Evolutionary conservation across 2,888 invertebrate genomes (phyloP).

Genomic region (Heliconius erato): DNA sequence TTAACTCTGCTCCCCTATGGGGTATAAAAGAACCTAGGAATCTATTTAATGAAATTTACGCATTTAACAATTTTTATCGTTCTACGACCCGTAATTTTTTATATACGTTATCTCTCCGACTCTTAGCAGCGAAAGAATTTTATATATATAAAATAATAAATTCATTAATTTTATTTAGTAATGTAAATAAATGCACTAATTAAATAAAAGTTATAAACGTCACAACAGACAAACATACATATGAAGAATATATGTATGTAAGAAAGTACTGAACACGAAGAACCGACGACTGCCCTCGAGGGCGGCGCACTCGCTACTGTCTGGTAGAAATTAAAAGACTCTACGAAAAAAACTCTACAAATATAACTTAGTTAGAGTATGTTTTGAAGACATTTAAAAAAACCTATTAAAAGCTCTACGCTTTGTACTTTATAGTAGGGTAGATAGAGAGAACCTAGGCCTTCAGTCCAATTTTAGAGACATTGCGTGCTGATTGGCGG

Average conservation of each 20-base stretch:
- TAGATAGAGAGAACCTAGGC: neutral
- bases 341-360: neutral
- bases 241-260: neutral
- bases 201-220: neutral
- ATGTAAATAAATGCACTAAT: no score
- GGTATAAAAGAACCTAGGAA: no score
- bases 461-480: neutral
- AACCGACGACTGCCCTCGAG: conserved; percentile 4
- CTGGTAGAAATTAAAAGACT: neutral
- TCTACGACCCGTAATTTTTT: no score
- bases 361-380: neutral
- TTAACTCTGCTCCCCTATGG: no score
- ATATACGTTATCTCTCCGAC: no score
- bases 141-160: no score
- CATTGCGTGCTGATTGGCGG: neutral
- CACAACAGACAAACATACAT: neutral
- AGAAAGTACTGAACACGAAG: neutral
- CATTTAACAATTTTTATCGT: no score
- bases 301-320: conserved; percentile 18
- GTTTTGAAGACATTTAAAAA: neutral
- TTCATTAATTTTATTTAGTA: no score
- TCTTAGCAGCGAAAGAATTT: no score
- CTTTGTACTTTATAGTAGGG: neutral
- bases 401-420: no score
- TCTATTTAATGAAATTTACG: no score